Conservation (phyloP, 2,888 invertebrate genomes). For the Drosophila nigricruria region DNA sequence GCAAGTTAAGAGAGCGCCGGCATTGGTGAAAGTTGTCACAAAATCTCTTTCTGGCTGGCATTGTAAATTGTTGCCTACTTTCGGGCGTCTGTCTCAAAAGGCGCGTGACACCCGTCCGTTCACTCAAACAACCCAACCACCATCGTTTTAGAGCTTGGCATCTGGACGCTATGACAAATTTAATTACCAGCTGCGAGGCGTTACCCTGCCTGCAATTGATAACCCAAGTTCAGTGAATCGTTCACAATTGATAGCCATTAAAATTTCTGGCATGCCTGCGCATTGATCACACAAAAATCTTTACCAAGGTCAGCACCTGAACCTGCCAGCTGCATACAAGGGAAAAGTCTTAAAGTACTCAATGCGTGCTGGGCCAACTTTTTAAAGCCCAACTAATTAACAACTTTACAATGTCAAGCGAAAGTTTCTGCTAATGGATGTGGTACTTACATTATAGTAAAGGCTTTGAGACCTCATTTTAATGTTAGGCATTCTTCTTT, state of each 20-base stretch:
- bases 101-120: slow-evolving; percentile 8
- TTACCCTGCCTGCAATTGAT: slow-evolving; percentile 65
- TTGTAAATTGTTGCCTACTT: slow-evolving; percentile 54
- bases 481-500: background rate
- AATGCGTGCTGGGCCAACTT: slow-evolving; percentile 13
- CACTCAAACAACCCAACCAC: background rate
- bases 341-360: slow-evolving; percentile 19
- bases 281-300: slow-evolving; percentile 37
- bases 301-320: slow-evolving; percentile 35
- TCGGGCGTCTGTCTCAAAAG: slow-evolving; percentile 52
- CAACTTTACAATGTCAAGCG: slow-evolving; percentile 3
- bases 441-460: background rate
- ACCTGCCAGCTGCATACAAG: slow-evolving; percentile 5
- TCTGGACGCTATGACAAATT: slow-evolving; percentile 71
- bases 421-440: background rate
- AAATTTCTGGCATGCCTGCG: slow-evolving; percentile 60
- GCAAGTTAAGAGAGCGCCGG: slow-evolving; percentile 50
- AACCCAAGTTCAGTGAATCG: slow-evolving; percentile 71
- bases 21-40: slow-evolving; percentile 46
- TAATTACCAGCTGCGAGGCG: slow-evolving; percentile 63
- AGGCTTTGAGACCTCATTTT: background rate
- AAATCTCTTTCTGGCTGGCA: slow-evolving; percentile 9
- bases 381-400: slow-evolving; percentile 44
- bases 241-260: slow-evolving; percentile 68
- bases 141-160: slow-evolving; percentile 38